Evolutionary conservation across 2,888 invertebrate species (phyloP).

Genomic region (Cryptophagus acutangulus): DNA sequence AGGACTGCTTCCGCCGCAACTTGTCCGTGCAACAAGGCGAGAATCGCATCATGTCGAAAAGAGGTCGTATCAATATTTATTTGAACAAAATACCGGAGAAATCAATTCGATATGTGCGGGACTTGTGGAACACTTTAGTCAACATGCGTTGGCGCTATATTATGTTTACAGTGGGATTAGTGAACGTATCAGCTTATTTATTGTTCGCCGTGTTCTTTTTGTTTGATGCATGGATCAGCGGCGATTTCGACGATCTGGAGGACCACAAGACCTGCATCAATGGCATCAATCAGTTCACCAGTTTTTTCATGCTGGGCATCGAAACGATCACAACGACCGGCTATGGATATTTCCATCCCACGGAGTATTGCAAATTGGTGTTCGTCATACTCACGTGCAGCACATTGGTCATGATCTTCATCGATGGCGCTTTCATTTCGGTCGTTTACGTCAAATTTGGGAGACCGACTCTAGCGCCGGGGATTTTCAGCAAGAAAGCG

Average conservation of each 20-base stretch:
- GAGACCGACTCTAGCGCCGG: slow-evolving; percentile 47
- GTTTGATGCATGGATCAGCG: slow-evolving; percentile 28
- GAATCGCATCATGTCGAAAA: slow-evolving; percentile 38
- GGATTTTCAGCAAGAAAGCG: slow-evolving; percentile 67
- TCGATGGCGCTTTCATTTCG: slow-evolving; percentile 43
- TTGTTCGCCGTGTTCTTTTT: slow-evolving; percentile 27
- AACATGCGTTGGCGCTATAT: slow-evolving; percentile 7
- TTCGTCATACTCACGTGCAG: slow-evolving; percentile 26
- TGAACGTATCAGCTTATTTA: slow-evolving; percentile 28
- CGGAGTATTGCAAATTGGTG: slow-evolving; percentile 26
- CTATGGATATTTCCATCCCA: slow-evolving; percentile 31
- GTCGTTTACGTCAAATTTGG: slow-evolving; percentile 63
- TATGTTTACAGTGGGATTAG: slow-evolving; percentile 13
- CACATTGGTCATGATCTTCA: slow-evolving; percentile 28
- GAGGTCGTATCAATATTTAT: slow-evolving; percentile 44
- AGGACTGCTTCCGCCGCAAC: slow-evolving; percentile 1
- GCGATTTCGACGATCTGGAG: slow-evolving; percentile 20
- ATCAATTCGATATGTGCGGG: slow-evolving; percentile 26
- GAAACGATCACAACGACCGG: slow-evolving; percentile 35
- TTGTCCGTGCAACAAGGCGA: not conserved
- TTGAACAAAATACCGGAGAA: slow-evolving; percentile 26
- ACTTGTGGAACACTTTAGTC: slow-evolving; percentile 30
- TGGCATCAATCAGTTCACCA: slow-evolving; percentile 26
- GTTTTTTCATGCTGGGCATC: slow-evolving; percentile 32
- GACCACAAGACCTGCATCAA: slow-evolving; percentile 21